These are phyloP conservation scores for Timandra comae DNA, from an alignment of 2,888 invertebrate species.

Conservation along the genomic window DNA sequence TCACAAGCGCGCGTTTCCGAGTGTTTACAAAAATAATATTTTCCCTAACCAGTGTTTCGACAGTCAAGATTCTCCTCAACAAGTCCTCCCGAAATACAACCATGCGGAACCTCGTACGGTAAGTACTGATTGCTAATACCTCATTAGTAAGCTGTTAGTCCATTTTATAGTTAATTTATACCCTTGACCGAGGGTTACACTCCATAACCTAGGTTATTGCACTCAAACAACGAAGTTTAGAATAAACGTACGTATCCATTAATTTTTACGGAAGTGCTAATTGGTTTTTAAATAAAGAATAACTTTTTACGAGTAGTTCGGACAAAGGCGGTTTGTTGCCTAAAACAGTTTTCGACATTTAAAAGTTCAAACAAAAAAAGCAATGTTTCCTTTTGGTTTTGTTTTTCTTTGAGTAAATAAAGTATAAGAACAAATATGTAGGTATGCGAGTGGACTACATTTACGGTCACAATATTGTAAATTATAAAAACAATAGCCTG, in stretches of 20 bases:
- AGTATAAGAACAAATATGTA: no score
- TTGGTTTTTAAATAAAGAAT: slow-evolving; percentile 24
- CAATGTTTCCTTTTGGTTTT: no score
- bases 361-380: not conserved
- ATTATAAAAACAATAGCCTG: slow-evolving; percentile 28
- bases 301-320: slow-evolving; percentile 9
- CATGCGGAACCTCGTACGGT: slow-evolving; percentile 65
- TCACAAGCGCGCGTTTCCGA: slow-evolving; percentile 39
- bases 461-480: slow-evolving; percentile 21
- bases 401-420: no score
- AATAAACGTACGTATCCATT: slow-evolving; percentile 26
- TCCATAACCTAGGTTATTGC: slow-evolving; percentile 35
- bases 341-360: not conserved
- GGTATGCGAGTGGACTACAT: slow-evolving; percentile 16
- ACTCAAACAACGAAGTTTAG: slow-evolving; percentile 28
- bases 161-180: slow-evolving; percentile 30
- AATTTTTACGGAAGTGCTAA: slow-evolving; percentile 35
- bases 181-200: slow-evolving; percentile 40
- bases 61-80: slow-evolving; percentile 22
- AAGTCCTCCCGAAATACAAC: slow-evolving; percentile 27
- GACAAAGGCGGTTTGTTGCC: not conserved
- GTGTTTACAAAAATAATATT: slow-evolving; percentile 33
- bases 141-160: slow-evolving; percentile 25
- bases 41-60: slow-evolving; percentile 19
- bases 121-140: slow-evolving; percentile 30